Evolutionary conservation across 1,140 invertebrate genomes (phyloP), one percentile per base, ranked within the genome.

Genomic region (Microplitis demolitor): DNA sequence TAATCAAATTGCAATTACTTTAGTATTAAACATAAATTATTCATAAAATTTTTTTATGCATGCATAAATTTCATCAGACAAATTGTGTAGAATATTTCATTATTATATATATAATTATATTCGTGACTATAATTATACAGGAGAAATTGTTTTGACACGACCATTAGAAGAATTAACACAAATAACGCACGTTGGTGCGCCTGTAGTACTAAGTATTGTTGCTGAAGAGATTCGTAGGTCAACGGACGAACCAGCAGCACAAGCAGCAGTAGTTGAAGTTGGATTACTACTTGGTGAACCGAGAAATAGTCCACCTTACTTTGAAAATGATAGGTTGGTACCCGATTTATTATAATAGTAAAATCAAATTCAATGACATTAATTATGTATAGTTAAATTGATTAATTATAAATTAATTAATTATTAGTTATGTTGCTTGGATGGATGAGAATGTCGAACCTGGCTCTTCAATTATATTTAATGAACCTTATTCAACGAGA

Each of bases 361-460:
- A 50, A 13, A 50, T 50, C 6, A 50, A 50, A 9, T 50, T 50
- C 6, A 50, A 50, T 50, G 45, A 50, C 0, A 24, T 2, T 24
- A 24, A 54, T 45, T 5, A 11, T 45, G 5, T 9, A 45, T 9
- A 24, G 24, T 24, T 24, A 24, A 24, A 24, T 24, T 24, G 24
- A 54, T 39, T 77, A 24, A 72, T 69, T 75, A 71, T 61, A 31
- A 51, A 62, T 69, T 54, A 74, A 4, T 33, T 51, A 58, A 69
- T 72, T 53, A 64, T 61, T 58, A 94, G 93, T 77, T 95, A 94
- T 76, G 87, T 92, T 51, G 90, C 91, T 4, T 90, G 91, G 79
- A 87, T 97, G 63, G 91, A 94, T 76, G 95, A 97, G 84, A 96
- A 96, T 84, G 91, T 93, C 66, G 91, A 92, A n/a, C 90, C 92